These are phyloP conservation scores for Protaetia brevitarsis DNA, from an alignment of 1,140 invertebrate species.

Conservation along the genomic window DNA sequence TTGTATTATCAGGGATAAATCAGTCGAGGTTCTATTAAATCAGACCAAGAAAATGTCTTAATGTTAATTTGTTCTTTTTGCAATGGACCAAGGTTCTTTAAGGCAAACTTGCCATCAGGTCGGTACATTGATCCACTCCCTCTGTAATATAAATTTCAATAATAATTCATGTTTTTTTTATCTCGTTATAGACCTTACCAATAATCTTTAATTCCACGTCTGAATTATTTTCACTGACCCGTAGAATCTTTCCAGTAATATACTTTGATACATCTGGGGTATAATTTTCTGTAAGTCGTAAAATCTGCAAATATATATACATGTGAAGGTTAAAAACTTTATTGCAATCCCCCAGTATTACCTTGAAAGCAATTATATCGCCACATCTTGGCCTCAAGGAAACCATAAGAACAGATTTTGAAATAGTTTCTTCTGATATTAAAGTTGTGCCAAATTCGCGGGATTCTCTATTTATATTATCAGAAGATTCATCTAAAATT, in stretches of 20 bases:
- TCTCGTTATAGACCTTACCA: background rate
- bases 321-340: background rate
- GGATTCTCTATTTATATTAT: too few species aligned
- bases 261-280: background rate
- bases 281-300: background rate
- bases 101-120: background rate
- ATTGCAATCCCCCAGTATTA: background rate
- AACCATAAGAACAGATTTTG: background rate
- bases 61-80: background rate
- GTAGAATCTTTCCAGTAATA: background rate
- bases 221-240: background rate
- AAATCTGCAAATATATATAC: background rate
- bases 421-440: background rate
- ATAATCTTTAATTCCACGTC: background rate
- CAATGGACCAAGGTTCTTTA: background rate
- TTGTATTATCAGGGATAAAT: slow-evolving; percentile 1
- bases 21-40: background rate
- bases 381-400: background rate
- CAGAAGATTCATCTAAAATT: too few species aligned
- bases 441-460: too few species aligned
- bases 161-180: background rate
- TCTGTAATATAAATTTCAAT: background rate
- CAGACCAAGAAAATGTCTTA: background rate
- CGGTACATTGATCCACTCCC: background rate
- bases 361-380: slow-evolving; percentile 1